Evolutionary conservation across 2,888 invertebrate genomes (phyloP), one percentile per base, ranked within the genome.

Genomic region (Acanthococcus lagerstroemiae): DNA sequence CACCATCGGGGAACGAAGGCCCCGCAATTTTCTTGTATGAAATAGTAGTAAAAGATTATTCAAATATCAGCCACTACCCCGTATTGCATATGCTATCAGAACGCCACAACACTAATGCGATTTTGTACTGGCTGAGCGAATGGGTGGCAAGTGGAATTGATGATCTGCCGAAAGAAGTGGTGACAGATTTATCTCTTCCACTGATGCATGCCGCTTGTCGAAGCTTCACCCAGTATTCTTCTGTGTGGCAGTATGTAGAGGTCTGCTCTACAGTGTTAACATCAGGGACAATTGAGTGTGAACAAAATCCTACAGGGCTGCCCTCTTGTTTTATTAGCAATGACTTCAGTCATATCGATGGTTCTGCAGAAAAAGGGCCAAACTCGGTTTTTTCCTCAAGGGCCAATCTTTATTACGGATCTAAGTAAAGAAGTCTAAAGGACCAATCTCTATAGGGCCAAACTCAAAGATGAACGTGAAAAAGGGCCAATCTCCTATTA

Each of bases 11-110:
- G n/a, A 65, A 7, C 9, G 26, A 1, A 1, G 55, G 54, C 2
- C 46, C 54, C 7, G 6, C 7, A 24, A 65, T 65, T 45, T 45
- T 65, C 12, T 45, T 65, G n/a, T 55, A 65, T 22, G 45, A 65
- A 65, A 46, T 65, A 2, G 15, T 55, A 30, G 12, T 45, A 1
- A 12, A 46, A 6, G 55, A 55, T 7, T 22, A 46, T 26, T 45
- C 21, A 7, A 15, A 26, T 45, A 22, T 3, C 7, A 4, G 15
- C 21, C 65, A 65, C 12, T 65, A 45, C 27, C 55, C 55, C 7
- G 65, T 65, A 2, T n/a, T 26, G 2, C 65, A 55, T 4, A 46
- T 65, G 65, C 6, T 65, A 1, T 55, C 2, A 15, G 56, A 22
- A 6, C 22, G 57, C 9, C 57, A 57, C 25, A 25, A 57, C 12